Conservation (phyloP, 2,797 vertebrate species). For the Myotis findleyi region DNA sequence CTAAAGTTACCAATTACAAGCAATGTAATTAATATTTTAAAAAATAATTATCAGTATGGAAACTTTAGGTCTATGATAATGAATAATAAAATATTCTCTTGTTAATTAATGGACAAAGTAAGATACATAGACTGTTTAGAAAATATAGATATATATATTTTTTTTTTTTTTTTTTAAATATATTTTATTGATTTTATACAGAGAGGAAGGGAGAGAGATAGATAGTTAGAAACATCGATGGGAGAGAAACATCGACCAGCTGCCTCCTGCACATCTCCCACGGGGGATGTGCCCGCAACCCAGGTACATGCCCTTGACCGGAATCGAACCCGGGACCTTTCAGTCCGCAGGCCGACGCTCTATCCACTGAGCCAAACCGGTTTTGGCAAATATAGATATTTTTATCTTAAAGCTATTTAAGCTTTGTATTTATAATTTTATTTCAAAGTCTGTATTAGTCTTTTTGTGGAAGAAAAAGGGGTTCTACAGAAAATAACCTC, state of each 20-base stretch:
- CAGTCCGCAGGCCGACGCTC: too few species aligned
- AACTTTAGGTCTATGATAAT: background rate
- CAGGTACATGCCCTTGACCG: too few species aligned
- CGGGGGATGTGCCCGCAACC: too few species aligned
- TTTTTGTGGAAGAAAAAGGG: background rate
- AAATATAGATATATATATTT: background rate
- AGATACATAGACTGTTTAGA: background rate
- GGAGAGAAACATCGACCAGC: too few species aligned
- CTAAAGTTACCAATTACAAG: background rate
- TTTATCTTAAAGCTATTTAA: background rate
- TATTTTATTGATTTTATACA: too few species aligned
- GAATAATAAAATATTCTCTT: background rate
- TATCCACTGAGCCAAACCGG: too few species aligned
- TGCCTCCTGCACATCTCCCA: too few species aligned
- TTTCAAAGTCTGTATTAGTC: background rate
- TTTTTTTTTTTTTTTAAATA: too few species aligned
- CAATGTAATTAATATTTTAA: background rate
- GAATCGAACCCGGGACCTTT: too few species aligned
- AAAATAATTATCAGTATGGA: background rate
- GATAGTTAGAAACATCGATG: too few species aligned
- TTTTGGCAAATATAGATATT: background rate
- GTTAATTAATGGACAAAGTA: background rate
- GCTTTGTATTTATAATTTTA: constrained; percentile 24
- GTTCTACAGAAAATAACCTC: background rate
- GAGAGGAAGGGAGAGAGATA: too few species aligned